Evolutionary conservation across 2,797 vertebrate species (phyloP), one percentile per base, ranked within the genome.

Genomic region (Delichon dasypus): DNA sequence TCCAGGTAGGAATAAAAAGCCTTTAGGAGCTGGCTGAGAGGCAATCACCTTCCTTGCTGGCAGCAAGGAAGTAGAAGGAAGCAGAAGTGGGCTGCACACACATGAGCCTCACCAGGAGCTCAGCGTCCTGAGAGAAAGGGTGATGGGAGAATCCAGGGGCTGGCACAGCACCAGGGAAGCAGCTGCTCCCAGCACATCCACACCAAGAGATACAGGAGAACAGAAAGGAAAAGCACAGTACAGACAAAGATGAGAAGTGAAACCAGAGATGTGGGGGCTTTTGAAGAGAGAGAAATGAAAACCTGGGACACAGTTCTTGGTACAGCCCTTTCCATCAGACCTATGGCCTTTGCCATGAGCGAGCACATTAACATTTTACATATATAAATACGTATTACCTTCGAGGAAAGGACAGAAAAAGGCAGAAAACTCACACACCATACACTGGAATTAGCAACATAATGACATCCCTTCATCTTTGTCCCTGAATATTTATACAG

Each of bases 61-160:
- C 55, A 73, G 22, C 36, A n/a, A n/a, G n/a, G n/a, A n/a, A n/a
- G n/a, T n/a, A n/a, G n/a, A n/a, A n/a, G n/a, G n/a, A n/a, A n/a
- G n/a, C n/a, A n/a, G 5, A 66, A 29, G 23, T 2, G 4, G 14
- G 48, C n/a, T 64, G 53, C 27, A 58, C 1, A 0, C 34, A 13
- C 38, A 58, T 16, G 70, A 87, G 38, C 38, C 34, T 58, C 48
- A 58, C 27, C 57, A 66, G 55, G 61, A 80, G 36, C 30, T 71
- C 54, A 40, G 9, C 50, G 47, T 25, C 47, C 75, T 0, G 0
- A 44, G 30, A 60, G 71, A 42, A 29, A 40, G 16, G 12, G 66
- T 12, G 48, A 53, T 0, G 0, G 25, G n/a, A 90, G 15, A 67
- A 60, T 9, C 30, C 48, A 34, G 45, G 29, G 26, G 21, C 47